These are phyloP conservation scores for Malurus melanocephalus DNA, from an alignment of 2,113 vertebrate species.

Conservation along the genomic window DNA sequence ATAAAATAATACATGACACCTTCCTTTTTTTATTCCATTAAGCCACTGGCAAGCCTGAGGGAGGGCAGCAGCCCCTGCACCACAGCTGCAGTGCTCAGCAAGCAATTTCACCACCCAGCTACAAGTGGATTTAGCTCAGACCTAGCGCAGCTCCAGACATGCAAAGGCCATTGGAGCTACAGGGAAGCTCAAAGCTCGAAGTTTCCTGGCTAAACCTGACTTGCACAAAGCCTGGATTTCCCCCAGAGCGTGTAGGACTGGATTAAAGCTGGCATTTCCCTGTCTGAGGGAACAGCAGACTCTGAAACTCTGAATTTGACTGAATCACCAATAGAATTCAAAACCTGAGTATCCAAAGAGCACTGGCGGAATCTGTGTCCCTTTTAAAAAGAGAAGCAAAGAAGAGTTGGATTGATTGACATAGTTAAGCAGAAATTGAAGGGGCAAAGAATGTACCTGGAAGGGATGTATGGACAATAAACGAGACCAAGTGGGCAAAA, in stretches of 20 bases:
- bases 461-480: neutral
- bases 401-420: neutral
- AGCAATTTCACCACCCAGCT: fast-evolving
- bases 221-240: neutral
- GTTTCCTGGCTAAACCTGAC: neutral
- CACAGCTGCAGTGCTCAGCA: neutral
- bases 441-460: neutral
- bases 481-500: neutral
- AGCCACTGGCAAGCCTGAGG: neutral
- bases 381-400: neutral
- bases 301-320: neutral
- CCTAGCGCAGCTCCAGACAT: neutral
- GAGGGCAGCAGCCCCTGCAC: neutral
- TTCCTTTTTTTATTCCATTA: neutral
- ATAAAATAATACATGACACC: neutral
- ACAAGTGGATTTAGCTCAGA: neutral
- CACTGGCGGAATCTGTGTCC: too few relatives aligned
- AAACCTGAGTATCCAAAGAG: neutral
- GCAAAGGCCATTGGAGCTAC: neutral
- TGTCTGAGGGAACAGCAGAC: neutral
- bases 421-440: neutral
- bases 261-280: neutral
- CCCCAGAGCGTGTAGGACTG: neutral
- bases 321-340: neutral
- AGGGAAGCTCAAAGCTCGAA: neutral